phyloP scores from a whole-genome alignment of 2,113 vertebrate species.

The Fukomys damarensis region DNA sequence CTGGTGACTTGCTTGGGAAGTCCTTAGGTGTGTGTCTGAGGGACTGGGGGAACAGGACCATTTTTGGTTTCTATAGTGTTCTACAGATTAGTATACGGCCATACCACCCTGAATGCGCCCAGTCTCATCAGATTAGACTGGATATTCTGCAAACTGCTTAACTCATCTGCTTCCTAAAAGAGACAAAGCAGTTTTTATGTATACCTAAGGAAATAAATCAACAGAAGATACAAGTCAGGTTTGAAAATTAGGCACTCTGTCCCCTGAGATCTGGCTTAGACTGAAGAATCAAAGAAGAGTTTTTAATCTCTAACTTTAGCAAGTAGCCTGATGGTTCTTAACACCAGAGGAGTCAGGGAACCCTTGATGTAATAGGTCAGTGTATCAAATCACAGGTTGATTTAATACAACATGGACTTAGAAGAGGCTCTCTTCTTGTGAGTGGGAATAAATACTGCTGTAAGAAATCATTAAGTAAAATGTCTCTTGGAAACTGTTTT shows the following conservation, averaged over 20 bases:
- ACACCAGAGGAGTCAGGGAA: not conserved
- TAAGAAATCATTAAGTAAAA: not conserved
- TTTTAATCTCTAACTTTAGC: not conserved
- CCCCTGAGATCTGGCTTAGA: not conserved
- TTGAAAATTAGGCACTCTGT: not conserved
- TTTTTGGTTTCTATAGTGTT: not conserved
- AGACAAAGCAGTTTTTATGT: not conserved
- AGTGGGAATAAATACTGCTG: slow-evolving; percentile 1
- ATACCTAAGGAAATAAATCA: not conserved
- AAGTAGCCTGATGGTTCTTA: not conserved
- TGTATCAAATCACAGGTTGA: slow-evolving; percentile 14
- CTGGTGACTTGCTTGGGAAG: not conserved
- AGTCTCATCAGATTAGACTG: not conserved
- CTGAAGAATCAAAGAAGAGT: not conserved
- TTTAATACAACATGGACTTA: not conserved
- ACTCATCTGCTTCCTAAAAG: not conserved
- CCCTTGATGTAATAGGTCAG: not conserved
- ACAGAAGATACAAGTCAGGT: not conserved
- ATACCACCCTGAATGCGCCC: too few relatives aligned
- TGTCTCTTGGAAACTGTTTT: not conserved
- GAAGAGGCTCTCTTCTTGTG: not conserved
- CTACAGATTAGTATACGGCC: not conserved
- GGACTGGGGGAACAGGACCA: too few relatives aligned
- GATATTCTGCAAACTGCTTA: not conserved
- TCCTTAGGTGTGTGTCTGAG: not conserved